Evolutionary conservation across 2,113 vertebrate species (phyloP), one percentile per base, ranked within the genome.

Genomic region (Actenoides lindsayi): DNA sequence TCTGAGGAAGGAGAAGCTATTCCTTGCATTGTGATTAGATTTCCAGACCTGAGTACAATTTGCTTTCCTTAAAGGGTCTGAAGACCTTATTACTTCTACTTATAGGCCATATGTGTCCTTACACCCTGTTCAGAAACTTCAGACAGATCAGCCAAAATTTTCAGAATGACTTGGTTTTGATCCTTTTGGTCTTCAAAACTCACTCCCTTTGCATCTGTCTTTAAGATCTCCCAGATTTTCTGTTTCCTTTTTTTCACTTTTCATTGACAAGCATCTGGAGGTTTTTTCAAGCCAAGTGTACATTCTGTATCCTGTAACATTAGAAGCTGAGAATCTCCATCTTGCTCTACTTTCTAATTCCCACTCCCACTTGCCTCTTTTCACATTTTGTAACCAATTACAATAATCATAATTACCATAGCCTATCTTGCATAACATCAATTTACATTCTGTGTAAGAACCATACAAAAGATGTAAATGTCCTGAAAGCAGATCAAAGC

Each of bases 401-500:
- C 46, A 89, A 87, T 83, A 90, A 89, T 82, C 83, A 44, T 89
- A 91, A 84, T 94, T 94, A 84, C 69, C 35, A 50, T 79, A 90
- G 48, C 35, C 46, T 78, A 54, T 90, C 57, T 93, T 93, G 31
- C 57, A 69, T 89, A 92, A 39, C 65, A 93, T 84, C 69, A 41
- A 93, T 96, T 96, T 89, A 69, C 73, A 92, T 95, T 92, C 92
- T 92, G 59, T 84, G 48, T 76, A 89, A 81, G 57, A 71, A 81
- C 35, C 33, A 27, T 76, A 91, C 37, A 89, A 89, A 96, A 96
- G 56, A 93, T 59, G 75, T 77, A 93, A 94, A 94, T 89, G 54
- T 90, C 79, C 73, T 89, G 75, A 96, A 95, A 97, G 50, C n/a
- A 94, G 91, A 95, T 87, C 89, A 95, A 94, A 95, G n/a, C 64